Percentiles rank a stretch among this genome's conserved stretches.
These are phyloP conservation scores for Ormyrus labotus DNA, from an alignment of 2,888 invertebrate genomes.

Conservation along the genomic window DNA sequence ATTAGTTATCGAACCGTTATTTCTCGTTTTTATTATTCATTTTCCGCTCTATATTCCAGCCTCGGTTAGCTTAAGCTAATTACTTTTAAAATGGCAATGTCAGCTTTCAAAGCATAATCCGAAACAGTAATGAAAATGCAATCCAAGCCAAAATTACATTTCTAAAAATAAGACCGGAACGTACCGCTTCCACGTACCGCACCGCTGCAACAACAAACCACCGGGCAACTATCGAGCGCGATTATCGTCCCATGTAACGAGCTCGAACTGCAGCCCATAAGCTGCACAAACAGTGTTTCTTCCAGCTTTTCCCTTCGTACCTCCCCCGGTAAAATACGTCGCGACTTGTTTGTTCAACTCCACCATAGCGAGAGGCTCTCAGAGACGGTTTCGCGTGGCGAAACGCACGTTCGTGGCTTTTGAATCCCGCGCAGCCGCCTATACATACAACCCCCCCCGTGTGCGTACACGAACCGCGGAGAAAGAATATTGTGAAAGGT, in stretches of 20 bases:
- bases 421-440: slow-evolving; percentile 14
- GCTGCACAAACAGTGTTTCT: neutral
- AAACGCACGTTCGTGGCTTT: slow-evolving; percentile 22
- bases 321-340: neutral
- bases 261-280: neutral
- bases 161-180: too few relatives aligned
- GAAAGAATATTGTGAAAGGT: slow-evolving; percentile 22
- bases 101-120: too few relatives aligned
- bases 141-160: too few relatives aligned
- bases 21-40: too few relatives aligned
- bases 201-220: too few relatives aligned
- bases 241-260: neutral
- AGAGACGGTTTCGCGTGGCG: neutral
- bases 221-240: neutral
- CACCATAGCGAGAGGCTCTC: neutral
- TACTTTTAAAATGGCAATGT: too few relatives aligned
- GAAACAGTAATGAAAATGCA: too few relatives aligned
- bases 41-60: too few relatives aligned
- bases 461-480: neutral
- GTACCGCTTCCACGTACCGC: too few relatives aligned
- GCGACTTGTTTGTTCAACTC: slow-evolving; percentile 27
- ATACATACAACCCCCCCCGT: neutral
- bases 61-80: too few relatives aligned
- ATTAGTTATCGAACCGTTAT: neutral
- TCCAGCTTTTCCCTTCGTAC: neutral